Evolutionary conservation across 2,113 vertebrate genomes (phyloP).

Genomic region (Heterotis niloticus): DNA sequence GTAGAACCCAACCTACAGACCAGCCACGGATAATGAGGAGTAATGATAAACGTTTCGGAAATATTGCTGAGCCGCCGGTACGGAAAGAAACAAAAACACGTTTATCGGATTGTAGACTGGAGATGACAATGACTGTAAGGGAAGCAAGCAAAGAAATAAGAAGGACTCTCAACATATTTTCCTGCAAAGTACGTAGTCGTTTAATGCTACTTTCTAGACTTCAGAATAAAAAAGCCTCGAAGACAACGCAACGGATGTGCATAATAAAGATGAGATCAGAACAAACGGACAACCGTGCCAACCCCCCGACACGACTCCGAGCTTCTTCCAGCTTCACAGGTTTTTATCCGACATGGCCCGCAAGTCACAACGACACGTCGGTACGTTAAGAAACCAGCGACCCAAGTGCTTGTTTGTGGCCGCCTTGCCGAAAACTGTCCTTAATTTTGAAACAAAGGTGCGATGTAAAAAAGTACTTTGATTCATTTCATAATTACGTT

Average conservation of each 20-base stretch:
- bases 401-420: not conserved
- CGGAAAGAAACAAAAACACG: not conserved
- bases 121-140: not conserved
- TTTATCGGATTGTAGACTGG: not conserved
- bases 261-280: no score
- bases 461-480: conserved; percentile 22
- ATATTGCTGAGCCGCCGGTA: not conserved
- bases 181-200: no score
- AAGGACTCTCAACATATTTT: no score
- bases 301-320: no score
- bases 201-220: no score
- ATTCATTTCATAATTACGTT: conserved; percentile 41
- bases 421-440: conserved; percentile 18
- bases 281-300: no score
- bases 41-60: not conserved
- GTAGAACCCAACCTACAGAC: not conserved
- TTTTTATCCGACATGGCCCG: no score
- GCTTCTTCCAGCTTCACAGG: no score
- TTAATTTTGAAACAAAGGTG: conserved; percentile 23
- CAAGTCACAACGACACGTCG: no score
- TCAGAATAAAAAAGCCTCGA: no score
- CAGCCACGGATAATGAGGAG: not conserved
- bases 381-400: not conserved
- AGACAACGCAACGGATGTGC: no score
- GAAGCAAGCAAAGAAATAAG: conserved; percentile 8